Conservation (phyloP, 2,888 invertebrate species). For the Ennomos erosarius region DNA sequence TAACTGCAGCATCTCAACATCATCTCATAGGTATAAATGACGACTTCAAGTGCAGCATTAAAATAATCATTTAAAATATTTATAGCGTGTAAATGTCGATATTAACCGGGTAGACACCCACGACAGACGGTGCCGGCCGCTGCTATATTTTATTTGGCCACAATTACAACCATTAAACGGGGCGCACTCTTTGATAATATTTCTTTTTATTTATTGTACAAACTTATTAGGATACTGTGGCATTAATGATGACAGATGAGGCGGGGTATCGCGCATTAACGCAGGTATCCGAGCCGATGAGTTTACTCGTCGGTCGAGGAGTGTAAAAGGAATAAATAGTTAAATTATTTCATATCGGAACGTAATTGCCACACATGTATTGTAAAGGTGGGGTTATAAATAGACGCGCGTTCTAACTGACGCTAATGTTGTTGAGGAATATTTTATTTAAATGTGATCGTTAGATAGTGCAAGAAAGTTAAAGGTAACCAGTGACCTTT, state of each 20-base stretch:
- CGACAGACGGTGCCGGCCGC: constrained; percentile 63
- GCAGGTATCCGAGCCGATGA: constrained; percentile 60
- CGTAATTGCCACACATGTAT: constrained; percentile 40
- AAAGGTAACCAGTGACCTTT: background rate
- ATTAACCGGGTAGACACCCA: constrained; percentile 77
- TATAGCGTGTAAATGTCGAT: constrained; percentile 80
- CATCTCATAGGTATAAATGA: constrained; percentile 60
- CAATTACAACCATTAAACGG: constrained; percentile 83
- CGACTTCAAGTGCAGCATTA: constrained; percentile 65
- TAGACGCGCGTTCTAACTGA: constrained; percentile 4
- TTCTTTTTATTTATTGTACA: constrained; percentile 78
- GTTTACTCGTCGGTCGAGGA: constrained; percentile 25
- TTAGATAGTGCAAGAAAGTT: constrained; percentile 4
- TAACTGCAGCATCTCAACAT: constrained; percentile 51
- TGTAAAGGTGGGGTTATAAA: constrained; percentile 8
- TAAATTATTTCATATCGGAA: constrained; percentile 58
- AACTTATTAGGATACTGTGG: constrained; percentile 83
- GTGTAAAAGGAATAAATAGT: constrained; percentile 22
- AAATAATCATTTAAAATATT: constrained; percentile 76
- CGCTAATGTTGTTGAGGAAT: constrained; percentile 4
- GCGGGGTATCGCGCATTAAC: constrained; percentile 71
- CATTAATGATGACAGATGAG: constrained; percentile 85
- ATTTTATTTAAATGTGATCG: constrained; percentile 13
- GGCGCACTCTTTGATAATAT: constrained; percentile 80
- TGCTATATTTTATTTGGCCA: constrained; percentile 80